Conservation (phyloP, 2,888 invertebrate species). For the Spatulosminthurus flaviceps region DNA sequence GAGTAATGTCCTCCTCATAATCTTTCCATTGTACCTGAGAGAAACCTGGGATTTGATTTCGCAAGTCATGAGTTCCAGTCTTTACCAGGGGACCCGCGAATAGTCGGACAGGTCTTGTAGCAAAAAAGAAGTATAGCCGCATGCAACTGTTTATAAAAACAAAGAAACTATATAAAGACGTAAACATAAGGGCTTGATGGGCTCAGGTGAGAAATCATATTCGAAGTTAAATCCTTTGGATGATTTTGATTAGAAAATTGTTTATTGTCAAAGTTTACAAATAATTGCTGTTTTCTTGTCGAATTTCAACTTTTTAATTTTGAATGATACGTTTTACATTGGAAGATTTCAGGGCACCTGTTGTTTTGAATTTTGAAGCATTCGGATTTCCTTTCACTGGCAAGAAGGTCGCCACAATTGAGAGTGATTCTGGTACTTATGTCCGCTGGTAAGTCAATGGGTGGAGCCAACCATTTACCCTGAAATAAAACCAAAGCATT, state of each 20-base stretch:
- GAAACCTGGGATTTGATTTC: slow-evolving; percentile 39
- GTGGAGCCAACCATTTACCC: slow-evolving; percentile 53
- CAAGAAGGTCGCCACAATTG: slow-evolving; percentile 54
- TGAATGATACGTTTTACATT: not conserved
- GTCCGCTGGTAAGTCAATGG: slow-evolving; percentile 54
- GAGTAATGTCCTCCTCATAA: slow-evolving; percentile 23
- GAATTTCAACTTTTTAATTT: slow-evolving; percentile 20
- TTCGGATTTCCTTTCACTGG: slow-evolving; percentile 42
- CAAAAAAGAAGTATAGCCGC: slow-evolving; percentile 55
- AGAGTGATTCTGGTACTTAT: slow-evolving; percentile 43
- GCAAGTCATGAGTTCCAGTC: slow-evolving; percentile 32
- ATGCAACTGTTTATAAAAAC: slow-evolving; percentile 51
- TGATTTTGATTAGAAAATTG: too few relatives aligned
- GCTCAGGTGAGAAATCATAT: not conserved
- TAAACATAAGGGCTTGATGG: not conserved
- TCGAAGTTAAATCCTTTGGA: too few relatives aligned
- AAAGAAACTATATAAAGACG: not conserved
- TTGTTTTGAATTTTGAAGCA: slow-evolving; percentile 51
- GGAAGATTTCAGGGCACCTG: slow-evolving; percentile 29
- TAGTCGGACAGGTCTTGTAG: slow-evolving; percentile 48
- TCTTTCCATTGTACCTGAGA: slow-evolving; percentile 40
- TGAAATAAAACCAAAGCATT: too few relatives aligned
- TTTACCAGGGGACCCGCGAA: not conserved
- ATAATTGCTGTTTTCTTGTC: not conserved
- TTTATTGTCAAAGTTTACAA: not conserved